phyloP scores from a whole-genome alignment of 2,797 vertebrate species.

The Squalus acanthias region DNA sequence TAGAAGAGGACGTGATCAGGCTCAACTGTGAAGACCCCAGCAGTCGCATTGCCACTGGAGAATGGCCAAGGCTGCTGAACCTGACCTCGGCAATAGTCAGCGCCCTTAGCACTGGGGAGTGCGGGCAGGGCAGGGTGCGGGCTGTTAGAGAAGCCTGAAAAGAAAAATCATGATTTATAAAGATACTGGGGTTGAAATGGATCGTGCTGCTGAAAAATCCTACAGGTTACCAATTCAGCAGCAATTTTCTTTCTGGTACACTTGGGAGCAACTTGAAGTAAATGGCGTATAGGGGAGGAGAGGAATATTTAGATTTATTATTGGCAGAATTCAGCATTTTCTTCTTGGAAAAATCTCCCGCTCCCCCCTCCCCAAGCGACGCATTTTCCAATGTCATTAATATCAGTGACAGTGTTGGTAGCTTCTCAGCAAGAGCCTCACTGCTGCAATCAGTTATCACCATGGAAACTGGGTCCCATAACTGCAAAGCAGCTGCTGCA shows the following conservation, averaged over 20 bases:
- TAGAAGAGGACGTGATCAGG: background rate
- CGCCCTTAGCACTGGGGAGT: background rate
- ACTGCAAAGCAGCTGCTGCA: background rate
- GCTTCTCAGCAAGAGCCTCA: background rate
- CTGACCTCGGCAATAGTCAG: background rate
- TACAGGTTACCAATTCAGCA: background rate
- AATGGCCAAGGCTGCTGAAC: background rate
- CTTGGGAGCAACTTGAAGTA: background rate
- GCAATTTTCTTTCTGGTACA: background rate
- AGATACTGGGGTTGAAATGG: background rate
- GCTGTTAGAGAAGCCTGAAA: background rate
- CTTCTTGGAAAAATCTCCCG: constrained; percentile 10
- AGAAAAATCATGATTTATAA: background rate
- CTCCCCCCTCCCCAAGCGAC: constrained; percentile 4
- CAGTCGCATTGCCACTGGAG: background rate
- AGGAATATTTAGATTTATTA: background rate
- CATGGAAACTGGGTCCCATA: background rate
- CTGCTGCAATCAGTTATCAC: background rate
- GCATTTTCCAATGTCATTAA: background rate
- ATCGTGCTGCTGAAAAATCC: background rate
- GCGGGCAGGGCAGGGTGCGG: background rate
- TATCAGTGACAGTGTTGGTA: background rate
- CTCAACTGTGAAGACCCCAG: background rate
- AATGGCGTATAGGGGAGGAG: too few relatives aligned
- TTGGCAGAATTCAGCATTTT: background rate